These are phyloP conservation scores for Falcaria lacertinaria DNA, from an alignment of 2,888 invertebrate species.

Conservation along the genomic window DNA sequence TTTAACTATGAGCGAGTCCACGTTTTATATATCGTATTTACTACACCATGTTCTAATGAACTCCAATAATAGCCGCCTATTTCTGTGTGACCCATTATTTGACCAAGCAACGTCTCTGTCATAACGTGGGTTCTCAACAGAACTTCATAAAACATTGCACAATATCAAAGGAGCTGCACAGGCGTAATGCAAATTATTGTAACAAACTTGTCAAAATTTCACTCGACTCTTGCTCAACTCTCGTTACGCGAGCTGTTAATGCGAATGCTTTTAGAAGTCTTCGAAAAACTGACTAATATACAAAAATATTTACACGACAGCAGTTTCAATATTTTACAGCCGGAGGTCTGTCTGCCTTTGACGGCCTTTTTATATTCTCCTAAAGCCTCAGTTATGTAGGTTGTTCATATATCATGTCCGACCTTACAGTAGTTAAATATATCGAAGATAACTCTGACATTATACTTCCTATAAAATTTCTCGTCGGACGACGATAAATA, in stretches of 20 bases:
- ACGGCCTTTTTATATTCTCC: background rate
- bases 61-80: constrained; percentile 59
- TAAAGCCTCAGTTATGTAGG: too few species aligned
- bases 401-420: background rate
- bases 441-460: constrained; percentile 7
- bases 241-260: constrained; percentile 34
- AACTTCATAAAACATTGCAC: constrained; percentile 60
- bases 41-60: constrained; percentile 59
- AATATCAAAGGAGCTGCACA: constrained; percentile 43
- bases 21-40: constrained; percentile 30
- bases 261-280: constrained; percentile 52
- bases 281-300: constrained; percentile 47
- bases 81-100: constrained; percentile 65
- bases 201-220: constrained; percentile 31
- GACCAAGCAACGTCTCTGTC: constrained; percentile 43
- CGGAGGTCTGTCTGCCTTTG: too few species aligned
- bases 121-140: constrained; percentile 49
- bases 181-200: constrained; percentile 16
- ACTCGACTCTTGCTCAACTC: constrained; percentile 46
- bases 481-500: constrained; percentile 1
- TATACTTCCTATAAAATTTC: too few species aligned
- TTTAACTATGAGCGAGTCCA: constrained; percentile 26
- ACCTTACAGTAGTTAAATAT: constrained; percentile 4
- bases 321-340: constrained; percentile 7
- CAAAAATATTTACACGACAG: constrained; percentile 30